These are phyloP conservation scores for Chiropotes sagulatus DNA, from an alignment of 2,797 vertebrate genomes.

Conservation along the genomic window DNA sequence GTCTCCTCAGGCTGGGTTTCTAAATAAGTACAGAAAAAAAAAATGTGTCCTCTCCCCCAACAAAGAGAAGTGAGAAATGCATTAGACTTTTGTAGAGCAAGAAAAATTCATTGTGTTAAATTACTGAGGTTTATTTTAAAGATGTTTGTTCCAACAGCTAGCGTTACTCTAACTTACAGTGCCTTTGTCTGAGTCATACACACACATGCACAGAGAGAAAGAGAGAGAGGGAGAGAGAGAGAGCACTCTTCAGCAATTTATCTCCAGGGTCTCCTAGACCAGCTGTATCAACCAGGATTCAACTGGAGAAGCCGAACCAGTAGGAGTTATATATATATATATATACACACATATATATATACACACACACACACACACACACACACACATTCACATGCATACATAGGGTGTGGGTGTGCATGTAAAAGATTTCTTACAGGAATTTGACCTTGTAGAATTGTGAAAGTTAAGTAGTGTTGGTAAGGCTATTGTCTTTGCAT, in stretches of 20 bases:
- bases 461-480: background rate
- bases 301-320: background rate
- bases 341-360: background rate
- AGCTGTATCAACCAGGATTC: background rate
- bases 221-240: too few relatives aligned
- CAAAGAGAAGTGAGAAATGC: background rate
- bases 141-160: background rate
- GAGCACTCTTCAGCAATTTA: background rate
- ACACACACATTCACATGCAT: background rate
- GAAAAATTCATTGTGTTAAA: background rate
- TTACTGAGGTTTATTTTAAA: background rate
- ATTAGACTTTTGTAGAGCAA: background rate
- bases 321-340: background rate
- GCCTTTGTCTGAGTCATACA: background rate
- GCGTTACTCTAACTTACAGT: background rate
- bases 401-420: too few relatives aligned
- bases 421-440: background rate
- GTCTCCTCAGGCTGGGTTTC: background rate
- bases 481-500: background rate
- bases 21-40: background rate
- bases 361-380: too few relatives aligned
- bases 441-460: background rate
- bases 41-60: background rate
- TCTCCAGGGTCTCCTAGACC: background rate
- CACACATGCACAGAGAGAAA: too few relatives aligned